Conservation (phyloP, 2,797 vertebrate species). For the Sphenopsis melanotis region DNA sequence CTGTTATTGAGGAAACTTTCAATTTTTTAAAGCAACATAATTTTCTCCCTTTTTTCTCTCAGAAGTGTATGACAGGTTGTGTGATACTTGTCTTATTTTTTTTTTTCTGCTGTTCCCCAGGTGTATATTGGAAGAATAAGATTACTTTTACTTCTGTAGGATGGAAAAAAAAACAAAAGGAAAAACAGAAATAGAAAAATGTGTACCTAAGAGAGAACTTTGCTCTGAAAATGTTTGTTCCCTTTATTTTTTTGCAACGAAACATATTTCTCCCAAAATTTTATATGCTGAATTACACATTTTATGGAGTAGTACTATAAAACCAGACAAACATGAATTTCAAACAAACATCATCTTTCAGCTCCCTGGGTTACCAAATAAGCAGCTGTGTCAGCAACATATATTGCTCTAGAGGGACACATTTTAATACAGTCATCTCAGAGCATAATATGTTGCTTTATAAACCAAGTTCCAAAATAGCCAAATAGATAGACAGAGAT, state of each 20-base stretch:
- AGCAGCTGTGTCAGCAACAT: neutral
- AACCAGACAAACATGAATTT: conserved; percentile 26
- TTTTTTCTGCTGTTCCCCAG: neutral
- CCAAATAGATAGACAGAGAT: neutral
- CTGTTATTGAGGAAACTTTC: neutral
- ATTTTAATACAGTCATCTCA: neutral
- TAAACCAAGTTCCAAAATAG: neutral
- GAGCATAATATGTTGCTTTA: neutral
- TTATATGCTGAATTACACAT: neutral
- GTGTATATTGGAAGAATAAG: neutral
- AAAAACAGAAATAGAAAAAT: neutral
- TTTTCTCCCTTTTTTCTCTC: neutral
- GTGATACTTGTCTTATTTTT: neutral
- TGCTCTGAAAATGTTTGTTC: neutral
- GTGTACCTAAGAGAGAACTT: neutral
- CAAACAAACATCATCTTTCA: neutral
- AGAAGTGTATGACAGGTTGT: neutral
- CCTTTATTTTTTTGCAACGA: neutral
- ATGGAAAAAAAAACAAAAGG: neutral
- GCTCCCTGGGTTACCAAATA: neutral
- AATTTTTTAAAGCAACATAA: neutral
- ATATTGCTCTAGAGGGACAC: neutral
- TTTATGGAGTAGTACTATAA: neutral
- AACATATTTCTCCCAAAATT: neutral
- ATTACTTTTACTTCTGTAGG: neutral